Base-by-base conservation (phyloP, 2,888 invertebrate species). In the Acanthosepion esculentum region DNA sequence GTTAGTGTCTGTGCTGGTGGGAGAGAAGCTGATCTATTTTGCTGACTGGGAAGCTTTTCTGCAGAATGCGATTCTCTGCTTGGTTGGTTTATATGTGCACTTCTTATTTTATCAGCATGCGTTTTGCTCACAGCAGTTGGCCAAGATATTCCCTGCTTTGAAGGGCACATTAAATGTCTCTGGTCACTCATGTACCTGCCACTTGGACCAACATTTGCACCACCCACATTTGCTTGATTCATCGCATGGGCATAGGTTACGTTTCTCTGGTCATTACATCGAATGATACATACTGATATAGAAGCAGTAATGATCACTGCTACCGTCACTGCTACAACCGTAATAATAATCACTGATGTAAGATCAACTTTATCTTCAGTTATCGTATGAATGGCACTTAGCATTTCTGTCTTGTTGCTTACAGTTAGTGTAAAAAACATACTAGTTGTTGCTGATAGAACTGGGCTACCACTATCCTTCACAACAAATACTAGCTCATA, bases 281-380 rank as follows among this genome's bases (percentile, higher is more conserved):
- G 78, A 78, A 78, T 78, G n/a, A 78, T 78, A 33, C 78, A 78
- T 12, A 78, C 78, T 33, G 78, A 78, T n/a, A 78, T 78, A 33
- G 78, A 78, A 78, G 78, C 78, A 78, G 78, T 78, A 78, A 78
- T 78, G 78, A 78, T 78, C 15, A 78, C 78, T 33, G 78, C 78
- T 78, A 78, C 78, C 0, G 78, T 78, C 78, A 78, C 78, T 78
- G 78, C 78, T 78, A 78, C 78, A 78, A 78, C 78, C 10, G 78
- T 78, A 78, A 78, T 78, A 78, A 78, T 33, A 78, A 78, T 78
- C n/a, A 78, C 78, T 78, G 78, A 78, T n/a, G 78, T 78, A n/a
- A 78, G 78, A 78, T 78, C 78, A 78, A 78, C 78, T 78, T 78
- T 78, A 78, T 78, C 78, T 78, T 78, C 78, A 78, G 78, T 78